Conservation (phyloP, 2,113 vertebrate genomes). For the Bucco capensis region DNA sequence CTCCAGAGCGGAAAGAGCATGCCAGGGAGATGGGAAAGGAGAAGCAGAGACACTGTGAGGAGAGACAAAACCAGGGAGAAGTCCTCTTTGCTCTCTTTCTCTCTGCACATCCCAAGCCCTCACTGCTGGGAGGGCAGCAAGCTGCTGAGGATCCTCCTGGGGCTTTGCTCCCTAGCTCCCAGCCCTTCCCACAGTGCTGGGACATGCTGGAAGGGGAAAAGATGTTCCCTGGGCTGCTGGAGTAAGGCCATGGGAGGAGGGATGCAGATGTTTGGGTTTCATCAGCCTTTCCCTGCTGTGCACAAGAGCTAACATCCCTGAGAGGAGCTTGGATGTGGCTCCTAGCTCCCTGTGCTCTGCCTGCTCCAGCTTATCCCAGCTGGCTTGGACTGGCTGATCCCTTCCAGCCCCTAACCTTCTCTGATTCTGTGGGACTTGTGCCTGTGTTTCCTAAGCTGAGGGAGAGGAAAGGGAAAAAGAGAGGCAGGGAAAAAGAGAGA, state of each 20-base stretch:
- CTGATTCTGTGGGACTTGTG: fast-evolving
- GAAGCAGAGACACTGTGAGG: neutral
- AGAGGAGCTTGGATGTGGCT: fast-evolving
- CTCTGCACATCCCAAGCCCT: neutral
- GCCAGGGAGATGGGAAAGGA: neutral
- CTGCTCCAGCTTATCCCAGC: no score
- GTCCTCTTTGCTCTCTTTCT: neutral
- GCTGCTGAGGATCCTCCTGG: neutral
- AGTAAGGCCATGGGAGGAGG: fast-evolving
- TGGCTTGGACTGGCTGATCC: no score
- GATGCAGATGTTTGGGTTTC: neutral
- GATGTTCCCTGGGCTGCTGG: neutral
- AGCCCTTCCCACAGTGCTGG: fast-evolving
- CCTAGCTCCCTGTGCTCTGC: fast-evolving
- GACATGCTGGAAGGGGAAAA: fast-evolving
- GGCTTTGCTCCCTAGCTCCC: fast-evolving
- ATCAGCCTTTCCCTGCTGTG: neutral
- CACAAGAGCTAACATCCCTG: fast-evolving
- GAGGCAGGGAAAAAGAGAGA: fast-evolving
- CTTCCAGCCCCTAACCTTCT: no score
- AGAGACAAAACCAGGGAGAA: neutral
- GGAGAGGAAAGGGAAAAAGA: neutral
- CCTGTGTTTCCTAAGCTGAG: fast-evolving
- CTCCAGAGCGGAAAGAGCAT: conserved; percentile 46
- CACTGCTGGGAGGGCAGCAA: neutral